A percentile compares a stretch with the other conserved stretches of the same genome.
Evolutionary conservation across 2,113 vertebrate species (phyloP).

Genomic region (Cariama cristata): DNA sequence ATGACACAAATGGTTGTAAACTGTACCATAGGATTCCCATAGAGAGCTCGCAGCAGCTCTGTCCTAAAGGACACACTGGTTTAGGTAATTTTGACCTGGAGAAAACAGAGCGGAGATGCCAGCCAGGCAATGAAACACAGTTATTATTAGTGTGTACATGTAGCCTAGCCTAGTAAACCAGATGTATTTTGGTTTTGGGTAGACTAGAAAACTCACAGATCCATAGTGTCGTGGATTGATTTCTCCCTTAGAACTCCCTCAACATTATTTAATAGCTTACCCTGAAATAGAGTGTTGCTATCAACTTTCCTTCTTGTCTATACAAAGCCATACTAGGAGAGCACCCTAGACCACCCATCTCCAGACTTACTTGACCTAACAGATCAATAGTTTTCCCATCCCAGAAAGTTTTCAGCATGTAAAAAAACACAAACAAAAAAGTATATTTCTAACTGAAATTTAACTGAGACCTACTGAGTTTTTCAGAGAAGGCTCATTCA

Average conservation of each 20-base stretch:
- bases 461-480: neutral
- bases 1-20: slow-evolving; percentile 37
- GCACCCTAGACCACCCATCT: neutral
- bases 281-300: neutral
- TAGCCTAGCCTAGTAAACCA: neutral
- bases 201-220: neutral
- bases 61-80: slow-evolving; percentile 18
- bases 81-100: slow-evolving; percentile 26
- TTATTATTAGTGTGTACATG: neutral
- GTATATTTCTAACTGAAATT: neutral
- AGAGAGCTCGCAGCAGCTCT: neutral
- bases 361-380: neutral
- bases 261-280: neutral
- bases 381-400: fast-evolving
- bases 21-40: slow-evolving; percentile 24
- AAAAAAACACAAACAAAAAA: neutral
- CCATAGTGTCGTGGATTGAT: neutral
- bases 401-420: neutral
- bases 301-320: neutral
- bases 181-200: neutral
- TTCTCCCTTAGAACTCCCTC: neutral
- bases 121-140: neutral
- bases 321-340: neutral
- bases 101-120: neutral
- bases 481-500: neutral